Percentiles rank a stretch among this genome's conserved stretches.
Conservation (phyloP, 2,888 invertebrate genomes). For the Drosophila koepferae region DNA sequence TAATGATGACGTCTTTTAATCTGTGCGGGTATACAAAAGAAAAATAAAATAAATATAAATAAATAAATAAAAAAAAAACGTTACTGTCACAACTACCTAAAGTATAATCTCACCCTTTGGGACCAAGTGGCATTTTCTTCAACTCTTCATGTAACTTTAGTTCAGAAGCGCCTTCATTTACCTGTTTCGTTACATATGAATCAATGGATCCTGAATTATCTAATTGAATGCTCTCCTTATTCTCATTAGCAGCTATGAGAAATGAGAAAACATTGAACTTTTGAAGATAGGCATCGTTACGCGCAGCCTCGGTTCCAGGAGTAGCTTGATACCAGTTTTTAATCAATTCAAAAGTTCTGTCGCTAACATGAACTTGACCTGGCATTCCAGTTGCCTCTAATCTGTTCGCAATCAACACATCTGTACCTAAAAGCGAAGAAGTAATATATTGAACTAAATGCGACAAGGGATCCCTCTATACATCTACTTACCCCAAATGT, state of each 20-base stretch:
- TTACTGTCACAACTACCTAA: background rate
- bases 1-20: background rate
- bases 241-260: slow-evolving; percentile 86
- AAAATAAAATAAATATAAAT: too few species aligned
- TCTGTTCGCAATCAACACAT: slow-evolving; percentile 96
- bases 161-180: slow-evolving; percentile 74
- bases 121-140: slow-evolving; percentile 92
- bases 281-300: slow-evolving; percentile 88
- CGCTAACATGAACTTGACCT: slow-evolving; percentile 95
- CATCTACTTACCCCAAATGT: slow-evolving; percentile 92
- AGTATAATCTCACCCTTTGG: slow-evolving; percentile 87
- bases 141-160: slow-evolving; percentile 92
- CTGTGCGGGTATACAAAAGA: background rate
- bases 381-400: slow-evolving; percentile 96
- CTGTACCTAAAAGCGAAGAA: slow-evolving; percentile 85
- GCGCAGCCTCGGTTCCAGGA: slow-evolving; percentile 84
- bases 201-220: background rate
- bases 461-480: too few species aligned
- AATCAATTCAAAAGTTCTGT: slow-evolving; percentile 90
- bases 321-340: slow-evolving; percentile 87
- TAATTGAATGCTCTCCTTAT: background rate
- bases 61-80: too few species aligned
- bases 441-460: background rate
- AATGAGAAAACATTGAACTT: slow-evolving; percentile 92
- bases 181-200: background rate